Percentiles rank a stretch among this genome's conserved stretches.
These are phyloP conservation scores for Drosophila baimaii DNA, from an alignment of 1,140 invertebrate species.

Conservation along the genomic window DNA sequence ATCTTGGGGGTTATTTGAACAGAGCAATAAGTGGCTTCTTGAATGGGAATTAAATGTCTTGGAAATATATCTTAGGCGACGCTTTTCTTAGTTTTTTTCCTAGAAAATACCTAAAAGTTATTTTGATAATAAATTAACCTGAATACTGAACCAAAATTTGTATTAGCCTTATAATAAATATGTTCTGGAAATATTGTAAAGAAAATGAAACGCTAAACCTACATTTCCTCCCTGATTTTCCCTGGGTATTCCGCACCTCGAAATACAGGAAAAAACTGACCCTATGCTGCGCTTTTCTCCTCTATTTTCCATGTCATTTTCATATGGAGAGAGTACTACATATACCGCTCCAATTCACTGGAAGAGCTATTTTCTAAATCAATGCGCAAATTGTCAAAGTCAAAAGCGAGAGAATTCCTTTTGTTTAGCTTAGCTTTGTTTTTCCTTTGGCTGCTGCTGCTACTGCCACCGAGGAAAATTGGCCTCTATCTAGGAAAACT, in stretches of 20 bases:
- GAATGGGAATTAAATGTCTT: neutral
- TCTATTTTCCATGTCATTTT: constrained; percentile 73
- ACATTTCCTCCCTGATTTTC: neutral
- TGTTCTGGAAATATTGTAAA: too few relatives aligned
- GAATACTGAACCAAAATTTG: too few relatives aligned
- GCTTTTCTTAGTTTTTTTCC: too few relatives aligned
- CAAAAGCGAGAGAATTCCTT: constrained; percentile 47
- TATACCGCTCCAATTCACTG: constrained; percentile 69
- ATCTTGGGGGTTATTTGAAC: neutral
- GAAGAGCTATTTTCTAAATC: constrained; percentile 73
- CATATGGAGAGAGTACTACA: constrained; percentile 43
- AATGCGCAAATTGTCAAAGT: constrained; percentile 80
- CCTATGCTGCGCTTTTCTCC: constrained; percentile 49
- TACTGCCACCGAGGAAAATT: constrained; percentile 45
- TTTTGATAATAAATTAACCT: too few relatives aligned
- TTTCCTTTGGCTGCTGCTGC: constrained; percentile 10
- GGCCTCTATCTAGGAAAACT: constrained; percentile 54
- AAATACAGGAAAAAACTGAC: too few relatives aligned
- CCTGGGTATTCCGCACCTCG: neutral
- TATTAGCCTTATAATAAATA: too few relatives aligned
- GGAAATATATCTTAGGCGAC: neutral
- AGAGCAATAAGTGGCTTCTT: neutral
- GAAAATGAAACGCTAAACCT: too few relatives aligned
- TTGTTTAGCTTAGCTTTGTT: constrained; percentile 44
- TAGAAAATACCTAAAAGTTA: too few relatives aligned